Evolutionary conservation across 2,888 invertebrate genomes (phyloP).

Genomic region (Scaptomyza reducta): DNA sequence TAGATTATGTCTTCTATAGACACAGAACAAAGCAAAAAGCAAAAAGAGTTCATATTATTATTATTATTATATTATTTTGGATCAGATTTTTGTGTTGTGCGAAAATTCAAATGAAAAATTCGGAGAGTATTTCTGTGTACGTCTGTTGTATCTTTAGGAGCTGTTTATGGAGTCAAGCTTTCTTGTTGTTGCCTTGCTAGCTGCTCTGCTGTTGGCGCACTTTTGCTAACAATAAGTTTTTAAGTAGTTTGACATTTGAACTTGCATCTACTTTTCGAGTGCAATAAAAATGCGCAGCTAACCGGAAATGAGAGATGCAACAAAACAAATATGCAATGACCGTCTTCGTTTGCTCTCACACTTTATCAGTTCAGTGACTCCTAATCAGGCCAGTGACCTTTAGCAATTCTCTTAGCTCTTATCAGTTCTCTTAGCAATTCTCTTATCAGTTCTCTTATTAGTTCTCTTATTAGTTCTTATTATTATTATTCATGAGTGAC

Average conservation of each 20-base stretch:
- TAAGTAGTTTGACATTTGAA: constrained; percentile 80
- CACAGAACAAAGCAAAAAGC: too few species aligned
- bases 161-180: constrained; percentile 9
- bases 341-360: constrained; percentile 7
- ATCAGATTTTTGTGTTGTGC: too few species aligned
- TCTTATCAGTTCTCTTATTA: too few species aligned
- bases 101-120: too few species aligned
- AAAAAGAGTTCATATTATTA: too few species aligned
- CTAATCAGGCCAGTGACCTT: too few species aligned
- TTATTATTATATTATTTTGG: too few species aligned
- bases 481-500: too few species aligned
- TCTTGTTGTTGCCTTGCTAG: constrained; percentile 20
- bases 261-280: constrained; percentile 70
- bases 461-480: too few species aligned
- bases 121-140: constrained; percentile 26
- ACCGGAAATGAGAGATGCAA: constrained; percentile 74
- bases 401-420: too few species aligned
- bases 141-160: background rate
- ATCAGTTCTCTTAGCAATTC: too few species aligned
- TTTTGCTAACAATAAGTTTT: constrained; percentile 78
- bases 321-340: constrained; percentile 71
- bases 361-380: too few species aligned
- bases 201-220: constrained; percentile 48
- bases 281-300: constrained; percentile 78
- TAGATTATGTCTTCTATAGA: background rate